Base-by-base conservation (phyloP, 2,888 invertebrate species). In the Bhutanitis thaidina region DNA sequence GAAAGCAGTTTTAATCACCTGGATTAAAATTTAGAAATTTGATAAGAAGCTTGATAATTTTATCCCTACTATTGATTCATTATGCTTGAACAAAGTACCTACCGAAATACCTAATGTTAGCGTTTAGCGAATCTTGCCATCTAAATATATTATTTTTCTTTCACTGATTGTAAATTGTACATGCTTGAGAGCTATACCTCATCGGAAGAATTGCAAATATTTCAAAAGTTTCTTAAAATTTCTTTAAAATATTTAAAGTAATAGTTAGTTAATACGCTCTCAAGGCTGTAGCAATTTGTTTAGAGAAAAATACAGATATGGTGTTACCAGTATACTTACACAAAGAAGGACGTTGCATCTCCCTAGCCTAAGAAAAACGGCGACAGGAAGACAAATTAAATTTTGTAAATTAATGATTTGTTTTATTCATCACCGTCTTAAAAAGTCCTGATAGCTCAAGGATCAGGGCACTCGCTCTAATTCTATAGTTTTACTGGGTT, bases 71-170 rank as follows among this genome's bases (percentile, higher is more conserved):
- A 41, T 40, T 36, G n/a, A 49, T 37, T 27, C 38, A 56, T 65
- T 67, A 54, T 68, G 69, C 70, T 69, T 64, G 47, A 56, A 47
- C 62, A 48, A 36, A 37, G 13, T 30, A 62, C 62, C 27, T 30
- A 62, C 62, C 15, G 5, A 50, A 37, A 20, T 52, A 35, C 25
- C 25, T 63, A 79, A 85, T 87, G 88, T 89, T 89, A 89, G 88
- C 88, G 88, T 89, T 88, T 87, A 83, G 74, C 77, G 76, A 81
- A 69, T 82, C 85, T 86, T 87, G 87, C 87, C 87, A 86, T 84
- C 75, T 80, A 70, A 70, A 64, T 55, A 72, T 64, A 74, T 64
- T 20, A 75, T 74, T 66, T 78, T 77, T 78, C 73, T 71, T 81
- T 79, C 77, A 69, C 63, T 64, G 43, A 52, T 48, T 48, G 59